Percentiles rank a stretch among this genome's conserved stretches.
Conservation (phyloP, 2,888 invertebrate genomes). For the Saturnia pavonia region DNA sequence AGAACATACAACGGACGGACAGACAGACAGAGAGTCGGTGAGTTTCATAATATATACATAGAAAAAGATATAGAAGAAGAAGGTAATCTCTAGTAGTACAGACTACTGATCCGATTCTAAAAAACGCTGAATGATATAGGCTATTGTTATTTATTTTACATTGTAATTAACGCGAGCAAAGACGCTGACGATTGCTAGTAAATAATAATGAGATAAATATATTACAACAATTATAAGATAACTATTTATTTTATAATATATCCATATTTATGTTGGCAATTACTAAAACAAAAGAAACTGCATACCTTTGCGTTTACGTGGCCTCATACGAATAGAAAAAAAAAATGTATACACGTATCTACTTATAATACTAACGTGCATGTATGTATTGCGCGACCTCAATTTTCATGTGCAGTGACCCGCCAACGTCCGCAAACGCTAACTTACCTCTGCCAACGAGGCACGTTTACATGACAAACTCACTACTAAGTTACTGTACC, state of each 20-base stretch:
- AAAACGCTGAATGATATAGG: no score
- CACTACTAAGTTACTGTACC: background rate
- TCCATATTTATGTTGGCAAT: background rate
- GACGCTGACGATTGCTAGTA: no score
- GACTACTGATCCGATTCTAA: no score
- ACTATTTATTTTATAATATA: background rate
- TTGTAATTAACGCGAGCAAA: no score
- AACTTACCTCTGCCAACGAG: slow-evolving; percentile 32
- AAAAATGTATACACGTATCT: slow-evolving; percentile 19
- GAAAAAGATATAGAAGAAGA: no score
- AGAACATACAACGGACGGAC: no score
- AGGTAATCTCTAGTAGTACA: no score
- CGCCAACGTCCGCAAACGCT: slow-evolving; percentile 38
- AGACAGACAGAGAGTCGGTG: no score
- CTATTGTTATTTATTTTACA: no score
- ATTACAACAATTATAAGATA: background rate
- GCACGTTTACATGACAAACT: background rate
- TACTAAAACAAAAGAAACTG: slow-evolving; percentile 13
- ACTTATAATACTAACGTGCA: slow-evolving; percentile 11
- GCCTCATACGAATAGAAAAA: slow-evolving; percentile 15
- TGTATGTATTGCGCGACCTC: slow-evolving; percentile 44
- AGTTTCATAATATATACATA: no score
- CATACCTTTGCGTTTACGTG: slow-evolving; percentile 29
- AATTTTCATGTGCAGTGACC: slow-evolving; percentile 65
- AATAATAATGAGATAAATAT: background rate